Conservation (phyloP, 2,888 invertebrate genomes). For the Phorcus lineatus region DNA sequence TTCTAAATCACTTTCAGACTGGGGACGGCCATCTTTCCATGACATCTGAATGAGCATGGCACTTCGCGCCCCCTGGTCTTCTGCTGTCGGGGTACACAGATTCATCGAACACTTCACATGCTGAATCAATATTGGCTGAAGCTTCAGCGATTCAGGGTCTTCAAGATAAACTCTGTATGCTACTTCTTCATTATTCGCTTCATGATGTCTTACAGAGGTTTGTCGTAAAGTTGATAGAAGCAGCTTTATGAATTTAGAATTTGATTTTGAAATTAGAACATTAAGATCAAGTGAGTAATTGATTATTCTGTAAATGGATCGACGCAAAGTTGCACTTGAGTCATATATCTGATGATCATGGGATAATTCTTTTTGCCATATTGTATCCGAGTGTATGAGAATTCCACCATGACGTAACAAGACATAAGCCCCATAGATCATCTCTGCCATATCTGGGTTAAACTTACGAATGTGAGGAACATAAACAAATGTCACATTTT, state of each 20-base stretch:
- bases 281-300: conserved; percentile 30
- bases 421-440: conserved; percentile 28
- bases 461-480: not conserved
- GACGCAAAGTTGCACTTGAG: conserved; percentile 23
- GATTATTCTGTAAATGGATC: conserved; percentile 25
- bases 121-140: conserved; percentile 14
- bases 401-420: conserved; percentile 26
- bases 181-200: conserved; percentile 15
- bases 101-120: conserved; percentile 17
- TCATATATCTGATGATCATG: not conserved
- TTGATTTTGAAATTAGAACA: conserved; percentile 24
- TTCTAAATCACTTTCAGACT: not conserved
- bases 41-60: not conserved
- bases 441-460: not conserved
- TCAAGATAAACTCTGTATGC: conserved; percentile 29
- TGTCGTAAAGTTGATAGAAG: conserved; percentile 27
- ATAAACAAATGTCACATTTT: conserved; percentile 21
- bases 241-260: conserved; percentile 13
- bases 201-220: not conserved
- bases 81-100: conserved; percentile 19
- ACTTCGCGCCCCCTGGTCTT: conserved; percentile 13
- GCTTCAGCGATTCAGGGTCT: conserved; percentile 12
- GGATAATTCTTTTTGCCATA: conserved; percentile 26
- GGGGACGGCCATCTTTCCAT: not conserved
- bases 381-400: conserved; percentile 5